phyloP scores from a whole-genome alignment of 2,888 invertebrate genomes.

The Eupithecia dodoneata region DNA sequence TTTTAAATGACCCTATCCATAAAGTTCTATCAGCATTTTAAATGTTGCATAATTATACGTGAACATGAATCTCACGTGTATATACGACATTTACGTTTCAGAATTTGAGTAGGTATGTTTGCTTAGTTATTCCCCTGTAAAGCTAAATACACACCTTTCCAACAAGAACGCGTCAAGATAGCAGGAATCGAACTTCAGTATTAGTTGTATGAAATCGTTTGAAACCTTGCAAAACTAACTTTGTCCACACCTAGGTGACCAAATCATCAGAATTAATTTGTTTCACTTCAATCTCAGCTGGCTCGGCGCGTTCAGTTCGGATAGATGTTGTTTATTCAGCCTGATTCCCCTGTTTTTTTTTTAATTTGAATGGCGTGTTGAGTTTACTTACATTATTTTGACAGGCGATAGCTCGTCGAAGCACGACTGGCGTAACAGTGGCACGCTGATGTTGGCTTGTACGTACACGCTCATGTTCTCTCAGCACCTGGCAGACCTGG shows the following conservation, averaged over 20 bases:
- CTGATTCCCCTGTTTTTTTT: slow-evolving; percentile 10
- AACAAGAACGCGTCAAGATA: neutral
- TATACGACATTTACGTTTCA: neutral
- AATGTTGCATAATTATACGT: neutral
- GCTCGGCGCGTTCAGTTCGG: neutral
- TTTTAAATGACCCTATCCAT: neutral
- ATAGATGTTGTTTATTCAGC: neutral
- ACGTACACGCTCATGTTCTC: slow-evolving; percentile 89
- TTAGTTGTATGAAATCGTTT: neutral
- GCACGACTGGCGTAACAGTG: slow-evolving; percentile 85
- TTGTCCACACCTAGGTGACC: neutral
- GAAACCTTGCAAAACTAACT: too few species aligned
- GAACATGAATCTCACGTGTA: neutral
- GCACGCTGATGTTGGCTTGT: slow-evolving; percentile 90
- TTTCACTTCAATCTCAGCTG: neutral
- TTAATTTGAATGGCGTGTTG: slow-evolving; percentile 43
- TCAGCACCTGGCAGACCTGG: slow-evolving; percentile 88
- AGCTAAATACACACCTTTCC: neutral
- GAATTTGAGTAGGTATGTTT: neutral
- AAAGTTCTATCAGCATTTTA: neutral
- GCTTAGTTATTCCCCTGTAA: neutral
- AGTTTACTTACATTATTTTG: slow-evolving; percentile 60
- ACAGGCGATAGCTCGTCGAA: slow-evolving; percentile 79
- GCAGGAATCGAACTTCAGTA: neutral
- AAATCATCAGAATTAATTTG: neutral